phyloP scores from a whole-genome alignment of 2,797 vertebrate species.

The Muraenolepis orangiensis region DNA sequence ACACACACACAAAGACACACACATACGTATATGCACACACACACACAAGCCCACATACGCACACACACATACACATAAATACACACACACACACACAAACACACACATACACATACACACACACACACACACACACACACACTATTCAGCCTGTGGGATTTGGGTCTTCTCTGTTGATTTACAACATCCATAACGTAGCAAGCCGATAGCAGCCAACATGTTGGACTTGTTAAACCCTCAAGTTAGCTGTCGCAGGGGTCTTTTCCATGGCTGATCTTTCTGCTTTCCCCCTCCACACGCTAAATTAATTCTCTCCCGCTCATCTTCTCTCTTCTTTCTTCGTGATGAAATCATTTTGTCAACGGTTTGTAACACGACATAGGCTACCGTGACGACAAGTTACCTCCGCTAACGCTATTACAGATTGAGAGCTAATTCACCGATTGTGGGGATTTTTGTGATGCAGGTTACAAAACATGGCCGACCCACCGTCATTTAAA shows the following conservation, averaged over 20 bases:
- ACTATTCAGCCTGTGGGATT: neutral
- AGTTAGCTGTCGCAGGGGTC: neutral
- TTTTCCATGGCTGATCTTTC: neutral
- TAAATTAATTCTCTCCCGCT: neutral
- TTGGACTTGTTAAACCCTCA: neutral
- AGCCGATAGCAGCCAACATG: neutral
- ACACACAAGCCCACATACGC: neutral
- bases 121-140: neutral
- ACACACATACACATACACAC: neutral
- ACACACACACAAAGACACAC: too few species aligned
- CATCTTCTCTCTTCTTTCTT: neutral
- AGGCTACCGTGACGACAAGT: neutral
- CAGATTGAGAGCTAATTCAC: neutral
- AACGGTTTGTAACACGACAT: neutral
- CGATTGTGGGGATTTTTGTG: neutral
- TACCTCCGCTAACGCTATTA: neutral
- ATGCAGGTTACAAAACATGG: neutral
- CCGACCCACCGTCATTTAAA: neutral
- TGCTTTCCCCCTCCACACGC: neutral
- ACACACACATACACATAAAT: neutral
- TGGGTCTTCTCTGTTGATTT: neutral
- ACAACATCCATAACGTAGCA: neutral
- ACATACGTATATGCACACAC: too few species aligned
- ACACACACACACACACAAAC: neutral
- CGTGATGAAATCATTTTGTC: neutral